Evolutionary conservation across 2,888 invertebrate species (phyloP).

Genomic region (Sminthurinus aureus): DNA sequence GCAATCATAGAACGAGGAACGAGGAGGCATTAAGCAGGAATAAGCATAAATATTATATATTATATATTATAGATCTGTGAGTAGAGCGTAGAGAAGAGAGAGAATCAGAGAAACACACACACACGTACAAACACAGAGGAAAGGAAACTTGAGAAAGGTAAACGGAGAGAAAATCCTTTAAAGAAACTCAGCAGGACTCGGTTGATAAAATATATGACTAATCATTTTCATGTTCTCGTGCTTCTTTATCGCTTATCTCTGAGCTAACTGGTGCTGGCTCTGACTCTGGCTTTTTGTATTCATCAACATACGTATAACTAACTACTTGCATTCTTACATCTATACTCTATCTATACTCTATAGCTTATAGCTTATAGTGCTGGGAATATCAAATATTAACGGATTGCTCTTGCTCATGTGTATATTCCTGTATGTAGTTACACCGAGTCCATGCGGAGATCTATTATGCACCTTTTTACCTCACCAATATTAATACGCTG

Average conservation of each 20-base stretch:
- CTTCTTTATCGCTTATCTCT: conserved; percentile 39
- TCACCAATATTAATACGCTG: neutral
- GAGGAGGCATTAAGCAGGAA: neutral
- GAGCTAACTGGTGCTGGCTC: conserved; percentile 16
- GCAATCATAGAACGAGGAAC: neutral
- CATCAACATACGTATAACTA: neutral
- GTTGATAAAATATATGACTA: conserved; percentile 56
- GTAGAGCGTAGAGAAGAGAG: neutral
- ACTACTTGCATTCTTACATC: neutral
- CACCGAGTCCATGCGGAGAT: neutral
- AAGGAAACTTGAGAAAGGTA: conserved; percentile 13
- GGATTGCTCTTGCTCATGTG: neutral
- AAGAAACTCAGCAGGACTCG: conserved; percentile 50
- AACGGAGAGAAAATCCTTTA: conserved; percentile 41
- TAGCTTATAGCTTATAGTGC: neutral
- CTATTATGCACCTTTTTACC: neutral
- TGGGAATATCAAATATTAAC: conserved; percentile 1
- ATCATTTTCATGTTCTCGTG: conserved; percentile 51
- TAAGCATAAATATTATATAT: neutral
- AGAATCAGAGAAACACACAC: neutral
- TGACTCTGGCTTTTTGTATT: neutral
- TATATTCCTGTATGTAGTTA: neutral
- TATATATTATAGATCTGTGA: neutral
- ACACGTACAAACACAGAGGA: conserved; percentile 12
- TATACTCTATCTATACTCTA: too few species aligned